Percentiles rank a stretch among this genome's conserved stretches.
Evolutionary conservation across 1,140 invertebrate species (phyloP).

Genomic region (Micrasema longulum): DNA sequence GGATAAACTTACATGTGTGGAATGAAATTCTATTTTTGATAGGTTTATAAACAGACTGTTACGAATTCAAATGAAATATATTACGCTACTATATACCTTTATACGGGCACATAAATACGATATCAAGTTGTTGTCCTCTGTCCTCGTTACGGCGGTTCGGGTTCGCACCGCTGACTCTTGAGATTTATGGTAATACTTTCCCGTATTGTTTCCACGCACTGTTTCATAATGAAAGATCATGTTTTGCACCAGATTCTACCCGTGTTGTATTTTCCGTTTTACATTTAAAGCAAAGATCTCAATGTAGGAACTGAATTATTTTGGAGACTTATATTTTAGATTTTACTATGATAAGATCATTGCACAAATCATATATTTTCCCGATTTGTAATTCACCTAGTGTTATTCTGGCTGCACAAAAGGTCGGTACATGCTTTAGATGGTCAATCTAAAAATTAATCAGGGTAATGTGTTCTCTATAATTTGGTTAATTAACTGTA

Average conservation of each 20-base stretch:
- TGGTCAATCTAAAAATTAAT: constrained; percentile 28
- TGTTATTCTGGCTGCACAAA: constrained; percentile 34
- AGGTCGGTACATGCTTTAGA: constrained; percentile 24
- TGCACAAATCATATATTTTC: constrained; percentile 16
- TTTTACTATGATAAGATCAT: constrained; percentile 8
- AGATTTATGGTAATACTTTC: no score
- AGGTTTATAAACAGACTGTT: constrained; percentile 51
- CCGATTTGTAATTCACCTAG: constrained; percentile 9
- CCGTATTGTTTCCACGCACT: no score
- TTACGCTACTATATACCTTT: no score
- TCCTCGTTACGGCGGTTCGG: no score
- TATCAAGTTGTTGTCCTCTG: background rate
- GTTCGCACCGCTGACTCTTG: no score
- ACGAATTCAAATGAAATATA: constrained; percentile 35
- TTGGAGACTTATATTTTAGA: constrained; percentile 17
- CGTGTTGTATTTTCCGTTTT: background rate
- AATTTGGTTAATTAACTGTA: constrained; percentile 35
- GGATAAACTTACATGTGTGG: constrained; percentile 45
- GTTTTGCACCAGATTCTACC: no score
- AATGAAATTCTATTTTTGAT: constrained; percentile 54
- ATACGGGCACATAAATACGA: no score
- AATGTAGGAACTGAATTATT: background rate
- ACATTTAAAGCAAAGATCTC: constrained; percentile 28
- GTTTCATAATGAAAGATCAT: no score
- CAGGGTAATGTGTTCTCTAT: constrained; percentile 35